A percentile compares a stretch with the other conserved stretches of the same genome.
Evolutionary conservation across 2,113 vertebrate genomes (phyloP).

Genomic region (Halcyon malimbica): DNA sequence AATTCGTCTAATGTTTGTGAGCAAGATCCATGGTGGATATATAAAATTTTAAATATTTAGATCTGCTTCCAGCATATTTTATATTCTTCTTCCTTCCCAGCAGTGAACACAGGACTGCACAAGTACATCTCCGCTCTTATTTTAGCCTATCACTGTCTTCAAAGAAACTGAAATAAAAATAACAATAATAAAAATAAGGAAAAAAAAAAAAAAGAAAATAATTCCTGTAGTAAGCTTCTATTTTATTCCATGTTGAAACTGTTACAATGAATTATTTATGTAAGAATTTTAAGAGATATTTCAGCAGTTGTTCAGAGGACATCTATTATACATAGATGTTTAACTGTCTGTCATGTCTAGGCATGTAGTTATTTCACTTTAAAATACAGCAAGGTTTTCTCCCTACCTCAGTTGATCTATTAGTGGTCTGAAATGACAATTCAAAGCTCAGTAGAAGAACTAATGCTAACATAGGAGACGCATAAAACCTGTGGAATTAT

Average conservation of each 20-base stretch:
- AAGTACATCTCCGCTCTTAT: not conserved
- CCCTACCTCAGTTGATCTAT: not conserved
- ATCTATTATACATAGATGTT: not conserved
- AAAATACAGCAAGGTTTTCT: not conserved
- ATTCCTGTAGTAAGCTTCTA: not conserved
- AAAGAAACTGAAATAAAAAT: not conserved
- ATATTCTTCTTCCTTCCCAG: not conserved
- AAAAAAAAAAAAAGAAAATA: not conserved
- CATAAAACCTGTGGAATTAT: not conserved
- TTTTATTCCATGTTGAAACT: not conserved
- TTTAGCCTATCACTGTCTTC: not conserved
- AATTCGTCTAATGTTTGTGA: not conserved
- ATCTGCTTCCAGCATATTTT: not conserved
- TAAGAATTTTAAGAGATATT: not conserved
- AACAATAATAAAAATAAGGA: not conserved
- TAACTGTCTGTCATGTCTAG: not conserved
- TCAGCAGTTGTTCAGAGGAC: not conserved
- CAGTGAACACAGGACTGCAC: not conserved
- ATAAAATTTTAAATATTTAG: conserved; percentile 4
- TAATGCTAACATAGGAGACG: not conserved
- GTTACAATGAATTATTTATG: not conserved
- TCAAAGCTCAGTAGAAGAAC: not conserved
- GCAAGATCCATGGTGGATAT: not conserved
- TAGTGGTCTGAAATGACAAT: not conserved
- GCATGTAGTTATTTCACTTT: not conserved